Evolutionary conservation across 2,797 vertebrate genomes (phyloP), one percentile per base, ranked within the genome.

Genomic region (Centropyge bicolor): DNA sequence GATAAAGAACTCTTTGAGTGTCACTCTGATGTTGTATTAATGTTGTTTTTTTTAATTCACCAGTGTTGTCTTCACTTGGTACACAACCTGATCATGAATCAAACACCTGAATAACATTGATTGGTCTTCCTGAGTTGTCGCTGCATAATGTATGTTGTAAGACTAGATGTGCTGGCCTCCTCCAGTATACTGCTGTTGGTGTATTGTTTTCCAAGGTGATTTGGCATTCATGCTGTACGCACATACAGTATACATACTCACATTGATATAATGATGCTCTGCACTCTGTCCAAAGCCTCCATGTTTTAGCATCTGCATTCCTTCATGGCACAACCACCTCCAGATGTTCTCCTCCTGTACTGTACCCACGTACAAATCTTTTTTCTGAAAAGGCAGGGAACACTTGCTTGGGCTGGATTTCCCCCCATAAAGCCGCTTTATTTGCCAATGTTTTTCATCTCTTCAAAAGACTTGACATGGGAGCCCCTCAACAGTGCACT

Each of bases 241-340:
- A 75, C 35, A 27, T 45, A 64, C 36, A 70, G 19, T 27, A 40
- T 24, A 78, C 45, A 55, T 20, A 46, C 19, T 72, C 27, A 14
- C 24, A 38, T 75, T 82, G 49, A 70, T 63, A 35, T 78, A 57
- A 70, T 72, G 78, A 87, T 86, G 78, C 54, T 76, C 65, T 81
- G 57, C 68, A 68, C 76, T 83, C 56, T 56, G 24, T 85, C 70
- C 61, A 74, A 80, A 85, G 70, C 70, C 60, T 80, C 62, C 5
- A 35, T 78, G 51, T 86, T 80, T 78, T 64, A 65, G 64, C 36
- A 41, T 72, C 80, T 93, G 79, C 83, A 90, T 93, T 93, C 83
- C 81, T 78, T 91, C 73, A 78, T 88, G 72, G 76, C 86, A 93
- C 86, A 92, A 92, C 81, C 79, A 77, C 71, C 84, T 92, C 90